Percentiles rank a stretch among this genome's conserved stretches.
Conservation (phyloP, 2,113 vertebrate species). For the Dicentrarchus labrax region DNA sequence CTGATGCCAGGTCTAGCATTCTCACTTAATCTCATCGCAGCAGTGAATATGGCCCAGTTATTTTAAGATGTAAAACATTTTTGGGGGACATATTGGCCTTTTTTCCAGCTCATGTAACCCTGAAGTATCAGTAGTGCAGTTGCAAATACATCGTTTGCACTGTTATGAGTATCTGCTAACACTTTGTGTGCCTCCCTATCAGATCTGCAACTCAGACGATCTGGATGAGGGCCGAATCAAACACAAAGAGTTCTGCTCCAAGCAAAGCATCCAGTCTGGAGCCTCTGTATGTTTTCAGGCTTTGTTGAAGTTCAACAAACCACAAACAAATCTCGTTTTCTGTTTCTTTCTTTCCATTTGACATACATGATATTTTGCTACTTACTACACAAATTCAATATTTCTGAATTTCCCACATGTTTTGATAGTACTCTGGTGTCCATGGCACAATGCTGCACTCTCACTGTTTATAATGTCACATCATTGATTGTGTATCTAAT, state of each 20-base stretch:
- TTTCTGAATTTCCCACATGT: no score
- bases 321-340: not conserved
- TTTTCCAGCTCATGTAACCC: not conserved
- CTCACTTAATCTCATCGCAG: not conserved
- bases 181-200: not conserved
- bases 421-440: no score
- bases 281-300: constrained; percentile 78
- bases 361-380: not conserved
- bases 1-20: no score
- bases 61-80: not conserved
- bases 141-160: not conserved
- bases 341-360: not conserved
- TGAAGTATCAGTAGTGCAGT: not conserved
- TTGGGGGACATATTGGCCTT: not conserved
- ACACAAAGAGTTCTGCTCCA: constrained; percentile 86
- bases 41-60: not conserved
- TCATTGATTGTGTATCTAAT: not conserved
- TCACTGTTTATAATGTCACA: not conserved
- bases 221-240: constrained; percentile 64
- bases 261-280: constrained; percentile 67
- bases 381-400: not conserved
- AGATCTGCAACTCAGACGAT: constrained; percentile 87
- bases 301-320: not conserved
- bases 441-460: not conserved
- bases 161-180: not conserved